phyloP scores from a whole-genome alignment of 2,888 invertebrate genomes.

The Eupeodes latifasciatus region DNA sequence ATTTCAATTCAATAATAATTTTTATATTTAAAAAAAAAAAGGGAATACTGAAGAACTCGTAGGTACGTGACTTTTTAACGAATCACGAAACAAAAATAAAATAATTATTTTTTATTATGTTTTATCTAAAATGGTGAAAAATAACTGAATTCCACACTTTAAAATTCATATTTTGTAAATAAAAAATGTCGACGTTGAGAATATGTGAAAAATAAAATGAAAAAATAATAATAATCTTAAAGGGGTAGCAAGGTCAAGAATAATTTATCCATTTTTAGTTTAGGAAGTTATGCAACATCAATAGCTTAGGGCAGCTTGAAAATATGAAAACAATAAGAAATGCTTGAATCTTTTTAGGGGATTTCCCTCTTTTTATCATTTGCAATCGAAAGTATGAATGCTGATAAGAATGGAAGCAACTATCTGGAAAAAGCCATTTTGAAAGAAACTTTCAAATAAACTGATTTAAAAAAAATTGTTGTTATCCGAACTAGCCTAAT shows the following conservation, averaged over 20 bases:
- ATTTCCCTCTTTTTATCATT: no score
- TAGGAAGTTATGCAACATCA: not conserved
- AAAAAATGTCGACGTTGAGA: not conserved
- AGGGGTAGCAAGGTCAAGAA: not conserved
- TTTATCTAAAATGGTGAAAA: not conserved
- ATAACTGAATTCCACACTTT: slow-evolving; percentile 15
- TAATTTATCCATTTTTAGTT: not conserved
- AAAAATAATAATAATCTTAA: not conserved
- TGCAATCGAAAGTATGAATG: no score
- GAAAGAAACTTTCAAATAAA: no score
- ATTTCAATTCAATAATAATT: not conserved
- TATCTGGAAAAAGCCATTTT: no score
- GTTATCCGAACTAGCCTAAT: no score
- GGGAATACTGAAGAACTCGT: not conserved
- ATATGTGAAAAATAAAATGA: not conserved
- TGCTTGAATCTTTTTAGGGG: no score
- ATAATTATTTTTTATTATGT: not conserved
- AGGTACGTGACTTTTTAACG: not conserved
- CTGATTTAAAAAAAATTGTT: no score
- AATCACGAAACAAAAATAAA: not conserved
- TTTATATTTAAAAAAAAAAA: not conserved
- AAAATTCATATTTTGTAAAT: not conserved
- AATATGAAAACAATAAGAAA: no score
- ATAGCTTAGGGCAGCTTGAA: no score
- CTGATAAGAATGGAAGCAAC: no score